Base-by-base conservation (phyloP, 1,140 invertebrate genomes). In the Lerema accius region DNA sequence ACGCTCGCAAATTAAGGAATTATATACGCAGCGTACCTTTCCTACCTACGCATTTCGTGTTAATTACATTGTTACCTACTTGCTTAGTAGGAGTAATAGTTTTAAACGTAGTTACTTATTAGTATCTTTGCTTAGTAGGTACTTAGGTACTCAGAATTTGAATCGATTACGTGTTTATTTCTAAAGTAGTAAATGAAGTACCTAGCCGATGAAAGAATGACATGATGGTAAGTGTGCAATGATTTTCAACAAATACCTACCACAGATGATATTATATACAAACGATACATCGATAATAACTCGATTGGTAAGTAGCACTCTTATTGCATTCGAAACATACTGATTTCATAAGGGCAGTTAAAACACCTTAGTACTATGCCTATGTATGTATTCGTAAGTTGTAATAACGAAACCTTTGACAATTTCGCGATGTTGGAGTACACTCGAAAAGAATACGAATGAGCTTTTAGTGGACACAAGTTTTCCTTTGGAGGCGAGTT, bases 1-100 rank as follows among this genome's bases (percentile, higher is more conserved):
- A 66, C 58, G 67, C 67, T 74, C 71, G 72, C 84, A 89, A 58
- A 89, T 89, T 86, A 89, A 86, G 78, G 69, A 66, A 67, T 67
- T 67, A 63, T 13, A 37, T 62, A 62, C 51, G 59, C 39, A 58
- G 42, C 19, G 19, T 5, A 23, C 28, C 9, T 32, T 32, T 32
- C 19, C 7, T 39, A 14, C 15, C 32, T 49, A 49, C 58, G 58
- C 43, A 28, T 10, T 9, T 2, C 19, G 23, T 55, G n/a, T 53
- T 53, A n/a, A 56, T 43, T 56, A 56, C 15, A 5, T 23, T 23
- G 4, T n/a, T 23, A 23, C 1, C 1, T 46, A 17, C 17, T 15
- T 17, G 16, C 6, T 4, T 43, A 43, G 10, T n/a, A n/a, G n/a
- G n/a, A n/a, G n/a, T n/a, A n/a, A n/a, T n/a, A n/a, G n/a, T n/a